Percentiles rank a stretch among this genome's conserved stretches.
These are phyloP conservation scores for Mythimna ferrago DNA, from an alignment of 2,888 invertebrate species.

Conservation along the genomic window DNA sequence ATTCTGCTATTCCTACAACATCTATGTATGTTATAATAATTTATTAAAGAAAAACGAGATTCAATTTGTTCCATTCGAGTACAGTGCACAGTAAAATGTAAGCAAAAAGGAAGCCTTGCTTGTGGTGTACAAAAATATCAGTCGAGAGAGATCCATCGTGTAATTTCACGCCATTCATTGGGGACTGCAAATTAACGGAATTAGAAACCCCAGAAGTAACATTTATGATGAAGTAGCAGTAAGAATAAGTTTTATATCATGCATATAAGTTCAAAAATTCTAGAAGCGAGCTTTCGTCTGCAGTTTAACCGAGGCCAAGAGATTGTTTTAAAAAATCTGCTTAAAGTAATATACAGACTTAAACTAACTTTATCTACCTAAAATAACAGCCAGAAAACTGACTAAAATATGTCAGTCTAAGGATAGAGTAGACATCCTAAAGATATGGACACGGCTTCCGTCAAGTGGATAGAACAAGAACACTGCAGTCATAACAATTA, in stretches of 20 bases:
- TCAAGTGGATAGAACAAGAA: slow-evolving; percentile 3
- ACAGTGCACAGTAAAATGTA: slow-evolving; percentile 1
- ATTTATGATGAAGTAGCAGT: neutral
- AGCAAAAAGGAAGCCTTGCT: slow-evolving; percentile 7
- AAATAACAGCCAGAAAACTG: slow-evolving; percentile 53
- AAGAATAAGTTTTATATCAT: slow-evolving; percentile 28
- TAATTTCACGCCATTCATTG: neutral
- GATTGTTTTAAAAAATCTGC: slow-evolving; percentile 14
- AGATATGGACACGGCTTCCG: slow-evolving; percentile 32
- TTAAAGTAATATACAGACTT: slow-evolving; percentile 32
- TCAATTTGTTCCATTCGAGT: slow-evolving; percentile 1
- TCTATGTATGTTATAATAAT: slow-evolving; percentile 26
- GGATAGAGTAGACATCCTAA: slow-evolving; percentile 29
- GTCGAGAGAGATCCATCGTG: neutral
- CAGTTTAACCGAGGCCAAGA: slow-evolving; percentile 28
- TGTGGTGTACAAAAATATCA: neutral
- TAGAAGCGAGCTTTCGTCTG: slow-evolving; percentile 4
- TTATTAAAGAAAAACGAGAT: slow-evolving; percentile 26
- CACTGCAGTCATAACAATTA: slow-evolving; percentile 33
- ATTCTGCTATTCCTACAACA: slow-evolving; percentile 51
- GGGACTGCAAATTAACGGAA: neutral
- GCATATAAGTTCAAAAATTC: slow-evolving; percentile 14
- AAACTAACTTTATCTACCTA: slow-evolving; percentile 39
- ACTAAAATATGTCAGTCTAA: slow-evolving; percentile 48
- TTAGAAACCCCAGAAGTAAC: slow-evolving; percentile 8